phyloP scores from a whole-genome alignment of 2,113 vertebrate genomes.

The Amphiprion percula region DNA sequence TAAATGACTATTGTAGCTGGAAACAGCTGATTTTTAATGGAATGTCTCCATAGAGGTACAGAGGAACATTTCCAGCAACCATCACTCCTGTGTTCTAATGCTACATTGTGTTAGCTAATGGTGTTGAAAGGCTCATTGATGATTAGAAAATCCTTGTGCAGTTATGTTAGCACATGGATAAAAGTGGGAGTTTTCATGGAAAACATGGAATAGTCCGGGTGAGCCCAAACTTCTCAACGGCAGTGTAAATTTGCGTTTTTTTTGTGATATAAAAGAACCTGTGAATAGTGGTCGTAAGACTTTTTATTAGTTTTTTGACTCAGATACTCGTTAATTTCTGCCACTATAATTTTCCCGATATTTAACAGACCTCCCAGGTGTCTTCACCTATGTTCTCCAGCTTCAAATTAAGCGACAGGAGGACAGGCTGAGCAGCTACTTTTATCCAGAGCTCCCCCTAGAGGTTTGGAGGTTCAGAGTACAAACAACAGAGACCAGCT shows the following conservation, averaged over 20 bases:
- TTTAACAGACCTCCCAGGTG: conserved; percentile 46
- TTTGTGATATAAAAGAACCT: conserved; percentile 29
- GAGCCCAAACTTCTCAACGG: too few species aligned
- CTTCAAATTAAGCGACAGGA: conserved; percentile 2
- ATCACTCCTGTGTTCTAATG: too few species aligned
- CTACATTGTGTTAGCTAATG: too few species aligned
- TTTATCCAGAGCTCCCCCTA: conserved; percentile 75
- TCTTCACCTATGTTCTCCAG: background rate
- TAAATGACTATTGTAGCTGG: too few species aligned
- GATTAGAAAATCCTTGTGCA: too few species aligned
- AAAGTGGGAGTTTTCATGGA: too few species aligned
- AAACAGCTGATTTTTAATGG: too few species aligned
- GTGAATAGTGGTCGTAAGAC: conserved; percentile 23
- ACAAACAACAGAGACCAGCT: conserved; percentile 67
- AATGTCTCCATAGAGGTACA: too few species aligned
- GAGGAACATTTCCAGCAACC: too few species aligned
- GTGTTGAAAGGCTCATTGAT: too few species aligned
- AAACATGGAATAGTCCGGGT: too few species aligned
- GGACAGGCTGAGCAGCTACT: conserved; percentile 45
- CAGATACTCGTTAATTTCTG: background rate
- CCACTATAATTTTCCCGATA: background rate
- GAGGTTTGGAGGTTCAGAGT: conserved; percentile 81
- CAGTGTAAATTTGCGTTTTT: background rate
- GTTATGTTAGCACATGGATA: too few species aligned
- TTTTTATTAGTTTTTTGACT: background rate